Percentiles rank a stretch among this genome's conserved stretches.
Evolutionary conservation across 2,113 vertebrate genomes (phyloP).

Genomic region (Strigops habroptila): DNA sequence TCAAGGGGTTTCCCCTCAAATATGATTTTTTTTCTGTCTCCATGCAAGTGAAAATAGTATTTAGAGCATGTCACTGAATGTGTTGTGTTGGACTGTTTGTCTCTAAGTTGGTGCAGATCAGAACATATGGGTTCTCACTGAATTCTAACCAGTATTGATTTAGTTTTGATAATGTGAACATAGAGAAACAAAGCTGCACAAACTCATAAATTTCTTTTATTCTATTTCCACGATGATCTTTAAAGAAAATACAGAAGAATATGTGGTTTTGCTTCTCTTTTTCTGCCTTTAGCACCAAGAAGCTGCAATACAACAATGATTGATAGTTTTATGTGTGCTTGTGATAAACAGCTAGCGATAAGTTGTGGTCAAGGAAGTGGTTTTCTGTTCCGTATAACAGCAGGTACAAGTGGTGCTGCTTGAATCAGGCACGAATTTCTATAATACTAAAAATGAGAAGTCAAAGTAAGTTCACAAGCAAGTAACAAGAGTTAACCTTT

Average conservation of each 20-base stretch:
- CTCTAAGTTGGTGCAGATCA: not conserved
- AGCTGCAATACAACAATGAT: not conserved
- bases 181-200: not conserved
- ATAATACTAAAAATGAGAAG: slow-evolving; percentile 57
- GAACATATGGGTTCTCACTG: not conserved
- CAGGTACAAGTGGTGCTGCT: not conserved
- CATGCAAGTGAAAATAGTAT: not conserved
- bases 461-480: slow-evolving; percentile 29
- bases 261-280: not conserved
- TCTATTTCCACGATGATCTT: not conserved
- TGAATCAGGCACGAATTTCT: not conserved
- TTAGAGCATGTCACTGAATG: not conserved
- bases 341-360: slow-evolving; percentile 34
- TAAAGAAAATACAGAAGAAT: not conserved
- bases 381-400: slow-evolving; percentile 31
- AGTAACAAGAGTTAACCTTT: not conserved
- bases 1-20: not conserved
- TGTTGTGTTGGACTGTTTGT: not conserved
- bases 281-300: not conserved
- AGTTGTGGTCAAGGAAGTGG: slow-evolving; percentile 49
- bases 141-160: not conserved
- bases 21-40: not conserved
- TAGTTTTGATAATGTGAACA: not conserved
- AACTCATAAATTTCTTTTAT: not conserved
- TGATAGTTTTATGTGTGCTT: slow-evolving; percentile 12